Evolutionary conservation across 2,888 invertebrate species (phyloP).

Genomic region (Resseliella maxima): DNA sequence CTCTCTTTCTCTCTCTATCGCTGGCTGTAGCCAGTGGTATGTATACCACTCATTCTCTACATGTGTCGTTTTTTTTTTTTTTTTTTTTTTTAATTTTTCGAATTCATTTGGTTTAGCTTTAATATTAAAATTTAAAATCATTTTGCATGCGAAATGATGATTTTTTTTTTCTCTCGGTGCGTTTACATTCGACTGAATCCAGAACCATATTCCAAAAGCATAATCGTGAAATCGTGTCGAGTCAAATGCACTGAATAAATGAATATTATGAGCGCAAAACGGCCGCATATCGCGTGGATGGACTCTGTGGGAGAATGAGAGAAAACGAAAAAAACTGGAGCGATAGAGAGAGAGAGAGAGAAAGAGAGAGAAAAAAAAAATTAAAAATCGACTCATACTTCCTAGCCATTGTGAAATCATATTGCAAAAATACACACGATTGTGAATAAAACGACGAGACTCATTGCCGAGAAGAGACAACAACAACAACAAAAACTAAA

Average conservation of each 20-base stretch:
- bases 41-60: too few species aligned
- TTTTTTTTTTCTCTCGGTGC: background rate
- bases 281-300: slow-evolving; percentile 38
- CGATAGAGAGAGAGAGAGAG: background rate
- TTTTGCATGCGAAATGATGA: slow-evolving; percentile 31
- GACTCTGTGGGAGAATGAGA: background rate
- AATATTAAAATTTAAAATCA: slow-evolving; percentile 53
- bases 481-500: background rate
- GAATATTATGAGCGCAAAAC: slow-evolving; percentile 32
- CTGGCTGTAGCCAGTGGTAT: too few species aligned
- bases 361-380: background rate
- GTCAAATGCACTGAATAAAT: slow-evolving; percentile 51
- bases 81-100: too few species aligned
- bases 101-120: slow-evolving; percentile 51
- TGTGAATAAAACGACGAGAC: background rate
- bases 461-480: background rate
- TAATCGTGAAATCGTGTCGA: slow-evolving; percentile 49
- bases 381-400: background rate
- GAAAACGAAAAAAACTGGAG: background rate
- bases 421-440: slow-evolving; percentile 26
- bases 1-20: too few species aligned
- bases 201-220: background rate
- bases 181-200: slow-evolving; percentile 36
- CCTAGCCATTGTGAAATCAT: slow-evolving; percentile 32
- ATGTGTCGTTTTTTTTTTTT: too few species aligned